Conservation (phyloP, 2,113 vertebrate species). For the Cephalopterus ornatus region DNA sequence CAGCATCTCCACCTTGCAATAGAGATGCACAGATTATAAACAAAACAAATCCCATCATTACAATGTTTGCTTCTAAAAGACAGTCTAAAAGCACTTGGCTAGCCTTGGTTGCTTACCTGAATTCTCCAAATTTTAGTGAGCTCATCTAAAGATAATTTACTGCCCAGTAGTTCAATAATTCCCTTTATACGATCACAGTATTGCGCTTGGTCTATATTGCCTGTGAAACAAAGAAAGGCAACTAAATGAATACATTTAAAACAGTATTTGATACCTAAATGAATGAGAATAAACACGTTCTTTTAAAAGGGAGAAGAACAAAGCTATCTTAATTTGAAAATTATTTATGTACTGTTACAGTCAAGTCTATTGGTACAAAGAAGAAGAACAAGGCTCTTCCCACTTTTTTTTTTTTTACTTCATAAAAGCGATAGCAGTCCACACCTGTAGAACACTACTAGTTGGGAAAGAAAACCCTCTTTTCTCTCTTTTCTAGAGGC, state of each 20-base stretch:
- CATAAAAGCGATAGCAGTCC: neutral
- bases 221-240: constrained; percentile 68
- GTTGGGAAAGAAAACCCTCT: neutral
- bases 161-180: constrained; percentile 97
- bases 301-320: neutral
- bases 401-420: neutral
- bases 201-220: constrained; percentile 98
- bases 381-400: neutral
- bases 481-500: neutral
- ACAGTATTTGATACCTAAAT: neutral
- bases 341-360: neutral
- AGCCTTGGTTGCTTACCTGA: constrained; percentile 80
- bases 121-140: constrained; percentile 98
- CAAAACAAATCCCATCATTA: neutral
- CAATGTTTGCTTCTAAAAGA: neutral
- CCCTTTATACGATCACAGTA: constrained; percentile 99
- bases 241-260: neutral
- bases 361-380: neutral
- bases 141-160: constrained; percentile 96
- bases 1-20: neutral
- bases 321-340: neutral
- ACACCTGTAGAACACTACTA: neutral
- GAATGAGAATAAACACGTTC: neutral
- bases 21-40: neutral
- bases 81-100: neutral